Conservation (phyloP, 2,797 vertebrate species). For the Simalia tracyae region DNA sequence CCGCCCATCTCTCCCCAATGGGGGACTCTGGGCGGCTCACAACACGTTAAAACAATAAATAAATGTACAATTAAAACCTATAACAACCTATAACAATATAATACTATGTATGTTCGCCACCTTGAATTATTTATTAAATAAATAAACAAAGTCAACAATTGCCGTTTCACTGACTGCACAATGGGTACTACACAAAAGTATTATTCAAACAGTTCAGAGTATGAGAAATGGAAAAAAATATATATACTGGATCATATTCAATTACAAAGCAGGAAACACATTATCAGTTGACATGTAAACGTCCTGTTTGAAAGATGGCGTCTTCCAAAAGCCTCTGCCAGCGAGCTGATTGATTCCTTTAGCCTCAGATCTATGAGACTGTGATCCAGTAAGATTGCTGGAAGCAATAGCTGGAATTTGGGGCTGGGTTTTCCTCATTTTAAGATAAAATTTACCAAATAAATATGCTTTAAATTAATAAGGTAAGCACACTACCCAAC, state of each 20-base stretch:
- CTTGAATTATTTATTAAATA: no score
- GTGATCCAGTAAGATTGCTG: not conserved
- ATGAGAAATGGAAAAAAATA: not conserved
- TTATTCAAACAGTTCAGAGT: not conserved
- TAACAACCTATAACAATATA: no score
- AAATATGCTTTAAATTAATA: no score
- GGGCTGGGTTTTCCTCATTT: not conserved
- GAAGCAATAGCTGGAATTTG: not conserved
- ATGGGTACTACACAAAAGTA: not conserved
- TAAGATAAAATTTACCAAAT: no score
- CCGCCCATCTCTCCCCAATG: no score
- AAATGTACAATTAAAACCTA: no score
- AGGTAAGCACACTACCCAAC: no score
- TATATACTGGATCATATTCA: not conserved
- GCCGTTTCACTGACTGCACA: not conserved
- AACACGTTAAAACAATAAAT: no score
- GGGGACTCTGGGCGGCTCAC: no score
- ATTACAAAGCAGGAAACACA: not conserved
- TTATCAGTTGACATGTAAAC: not conserved
- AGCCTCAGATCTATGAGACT: not conserved
- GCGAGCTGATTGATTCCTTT: not conserved
- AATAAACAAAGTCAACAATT: not conserved
- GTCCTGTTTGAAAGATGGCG: not conserved
- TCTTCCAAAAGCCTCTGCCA: not conserved
- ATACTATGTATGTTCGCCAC: no score